A percentile compares a stretch with the other conserved stretches of the same genome.
Conservation (phyloP, 2,113 vertebrate species). For the Grus americana region DNA sequence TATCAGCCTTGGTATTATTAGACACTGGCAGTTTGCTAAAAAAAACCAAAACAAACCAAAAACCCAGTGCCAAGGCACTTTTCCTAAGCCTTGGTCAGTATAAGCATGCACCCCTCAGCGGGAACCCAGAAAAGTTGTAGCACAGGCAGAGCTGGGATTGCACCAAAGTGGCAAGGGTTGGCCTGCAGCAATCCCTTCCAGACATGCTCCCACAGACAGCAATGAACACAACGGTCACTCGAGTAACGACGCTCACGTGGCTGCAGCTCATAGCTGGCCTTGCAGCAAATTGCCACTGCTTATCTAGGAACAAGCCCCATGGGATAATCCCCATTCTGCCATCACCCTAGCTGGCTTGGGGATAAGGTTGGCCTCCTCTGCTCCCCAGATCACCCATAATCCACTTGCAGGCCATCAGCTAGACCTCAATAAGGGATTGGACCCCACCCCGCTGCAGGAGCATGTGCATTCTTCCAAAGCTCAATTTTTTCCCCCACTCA, state of each 20-base stretch:
- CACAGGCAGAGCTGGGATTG: neutral
- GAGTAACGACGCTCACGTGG: accelerated
- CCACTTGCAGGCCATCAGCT: neutral
- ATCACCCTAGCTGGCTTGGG: accelerated
- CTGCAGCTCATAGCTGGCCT: neutral
- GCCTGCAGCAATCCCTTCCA: neutral
- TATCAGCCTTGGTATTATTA: neutral
- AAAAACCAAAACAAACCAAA: no score
- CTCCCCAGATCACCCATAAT: neutral
- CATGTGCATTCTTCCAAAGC: neutral
- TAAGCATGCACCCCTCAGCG: accelerated
- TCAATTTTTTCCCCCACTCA: accelerated
- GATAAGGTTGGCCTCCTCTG: neutral
- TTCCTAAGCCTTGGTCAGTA: neutral
- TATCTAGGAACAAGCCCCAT: neutral
- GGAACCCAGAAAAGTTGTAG: neutral
- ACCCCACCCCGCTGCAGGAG: neutral
- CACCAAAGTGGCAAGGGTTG: neutral
- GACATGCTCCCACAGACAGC: neutral
- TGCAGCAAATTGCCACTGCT: neutral
- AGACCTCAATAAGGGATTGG: neutral
- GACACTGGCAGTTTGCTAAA: neutral
- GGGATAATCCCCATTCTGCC: neutral
- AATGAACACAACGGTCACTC: accelerated
- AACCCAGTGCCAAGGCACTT: neutral